Base-by-base conservation (phyloP, 2,888 invertebrate species). In the Luperina testacea region DNA sequence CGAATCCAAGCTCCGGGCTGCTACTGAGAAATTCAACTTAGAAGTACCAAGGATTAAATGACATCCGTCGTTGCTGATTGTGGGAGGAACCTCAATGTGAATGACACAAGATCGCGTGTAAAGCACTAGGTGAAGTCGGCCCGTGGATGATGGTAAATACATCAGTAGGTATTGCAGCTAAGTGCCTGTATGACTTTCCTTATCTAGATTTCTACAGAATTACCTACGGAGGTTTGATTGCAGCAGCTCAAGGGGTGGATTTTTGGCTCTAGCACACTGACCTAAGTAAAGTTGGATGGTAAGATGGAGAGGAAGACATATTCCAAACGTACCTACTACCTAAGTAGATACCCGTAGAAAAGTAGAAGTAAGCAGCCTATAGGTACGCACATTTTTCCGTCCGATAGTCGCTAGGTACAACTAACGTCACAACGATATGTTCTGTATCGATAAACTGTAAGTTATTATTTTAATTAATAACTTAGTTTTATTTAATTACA, bases 241-340 rank as follows among this genome's bases (percentile, higher is more conserved):
- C 38, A 61, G n/a, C 38, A 45, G 45, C 24, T 48, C 13, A 38
- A 53, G 32, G 32, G 45, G n/a, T 61, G 64, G 24, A 61, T 61
- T 71, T 77, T 67, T n/a, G 59, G 45, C 79, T 38, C 57, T 84
- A 79, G n/a, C 67, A 61, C 65, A 79, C 71, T 84, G 84, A 79
- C 67, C 81, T 42, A 67, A 67, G 45, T 53, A 65, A 70, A 61
- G 53, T 61, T 24, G 64, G 38, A 38, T 78, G 5, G 20, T 48
- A 71, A 61, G 70, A 53, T 57, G 27, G 3, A 53, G 59, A 48
- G 53, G 65, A 83, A 78, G 13, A 78, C 24, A 24, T 57, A 17
- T 38, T 75, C 15, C 20, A 73, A 57, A 64, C 24, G 20, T 42
- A 72, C n/a, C n/a, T 27, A 38, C 32, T 32, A 11, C 11, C 0